Evolutionary conservation across 2,888 invertebrate genomes (phyloP), one percentile per base, ranked within the genome.

Genomic region (Pyrochroa serraticornis): DNA sequence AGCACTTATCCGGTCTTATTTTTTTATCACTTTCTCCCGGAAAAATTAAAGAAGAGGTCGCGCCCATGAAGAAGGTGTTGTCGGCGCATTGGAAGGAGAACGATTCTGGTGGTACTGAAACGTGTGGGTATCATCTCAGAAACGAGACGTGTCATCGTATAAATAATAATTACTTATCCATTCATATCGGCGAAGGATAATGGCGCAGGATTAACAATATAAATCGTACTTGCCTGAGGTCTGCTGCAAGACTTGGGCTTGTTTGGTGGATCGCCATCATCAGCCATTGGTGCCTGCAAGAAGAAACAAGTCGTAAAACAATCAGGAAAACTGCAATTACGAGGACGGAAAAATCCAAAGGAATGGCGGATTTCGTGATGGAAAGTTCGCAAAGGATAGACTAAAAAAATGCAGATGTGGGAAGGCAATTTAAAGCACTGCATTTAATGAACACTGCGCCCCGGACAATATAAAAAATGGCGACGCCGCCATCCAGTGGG

Each of bases 241-340:
- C 63, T 65, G 46, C 63, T 37, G 44, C 47, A 39, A 52, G 67
- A 45, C 61, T 63, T 66, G 56, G 68, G 67, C 64, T 68, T 65
- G 61, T 69, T 70, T 66, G 71, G 58, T 58, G 64, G 67, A 68
- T 72, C 71, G 67, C 70, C 75, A 75, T 75, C 73, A 73, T 60
- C 60, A 52, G 74, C 74, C 75, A 75, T 75, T 75, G 69, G 73
- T 69, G 65, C 68, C 71, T 72, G 59, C 39, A 70, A 71, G 38
- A 34, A 22, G 22, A 59, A 53, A 63, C 45, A 12, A 38, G 7
- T 10, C 9, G 8, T 14, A 6, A 41, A 41, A 41, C 41, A 8
- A 41, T 41, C 13, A 41, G 33, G 32, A 51, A 37, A 14, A 34
- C 35, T 37, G 44, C 51, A 14, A 51, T 44, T 13, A 36, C 32